Base-by-base conservation (phyloP, 2,113 vertebrate species). In the Diphyllodes magnificus region DNA sequence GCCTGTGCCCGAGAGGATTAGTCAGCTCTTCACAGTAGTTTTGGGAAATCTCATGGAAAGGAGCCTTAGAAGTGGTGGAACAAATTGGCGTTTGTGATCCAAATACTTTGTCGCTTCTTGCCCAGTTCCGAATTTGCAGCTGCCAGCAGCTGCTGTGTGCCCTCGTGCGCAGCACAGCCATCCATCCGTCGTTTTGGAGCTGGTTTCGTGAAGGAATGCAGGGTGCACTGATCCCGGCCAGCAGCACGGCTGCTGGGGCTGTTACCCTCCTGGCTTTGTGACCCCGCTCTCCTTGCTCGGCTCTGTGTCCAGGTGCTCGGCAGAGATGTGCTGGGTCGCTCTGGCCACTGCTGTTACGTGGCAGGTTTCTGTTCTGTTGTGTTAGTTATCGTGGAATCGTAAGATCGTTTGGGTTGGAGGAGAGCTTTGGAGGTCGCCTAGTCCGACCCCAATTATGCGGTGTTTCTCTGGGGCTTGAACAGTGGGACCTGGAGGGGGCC, bases 401-500 rank as follows among this genome's bases (percentile, higher is more conserved):
- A 10, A 27, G 33, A 50, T 42, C 1, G 2, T 49, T 49, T 8
- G 49, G 33, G 21, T 17, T 72, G 35, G 35, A 49, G 35, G 66
- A 61, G 35, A 35, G 66, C 50, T 64, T 31, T 23, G 30, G 30
- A 39, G 64, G n/a, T 44, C 39, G 16, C 23, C 13, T 25, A 2
- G 19, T 54, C 47, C 1, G 0, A 28, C 33, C 33, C 39, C 5
- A 53, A 1, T n/a, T 31, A 3, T 4, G 0, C 13, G 39, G 5
- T 2, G 2, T 65, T 72, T 64, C 45, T 84, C 79, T 49, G 30
- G 42, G 19, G 6, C 28, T 28, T 21, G 9, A 42, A 10, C 1
- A 5, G 21, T 23, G 54, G 8, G 24, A 44, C 31, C 25, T 44
- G 30, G n/a, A 27, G 66, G 16, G 22, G 39, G 24, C 45, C 40